phyloP scores from a whole-genome alignment of 1,140 invertebrate species.

The Archivesica marissinica region DNA sequence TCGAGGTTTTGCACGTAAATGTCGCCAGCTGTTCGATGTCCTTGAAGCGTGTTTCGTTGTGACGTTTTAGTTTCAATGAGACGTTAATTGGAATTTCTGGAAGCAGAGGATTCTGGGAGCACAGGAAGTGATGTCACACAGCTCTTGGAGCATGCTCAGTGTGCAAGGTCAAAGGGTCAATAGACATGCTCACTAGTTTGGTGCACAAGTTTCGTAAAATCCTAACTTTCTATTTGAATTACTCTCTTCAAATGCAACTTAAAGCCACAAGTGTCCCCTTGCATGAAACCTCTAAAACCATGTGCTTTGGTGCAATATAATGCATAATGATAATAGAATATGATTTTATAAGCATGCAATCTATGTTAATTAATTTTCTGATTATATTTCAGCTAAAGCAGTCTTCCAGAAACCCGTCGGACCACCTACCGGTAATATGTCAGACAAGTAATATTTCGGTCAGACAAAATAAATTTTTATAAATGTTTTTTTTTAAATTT shows the following conservation, averaged over 20 bases:
- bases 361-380: neutral
- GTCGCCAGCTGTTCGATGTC: slow-evolving; percentile 86
- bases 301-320: no score
- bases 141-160: slow-evolving; percentile 21
- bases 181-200: slow-evolving; percentile 35
- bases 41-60: slow-evolving; percentile 11
- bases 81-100: slow-evolving; percentile 77
- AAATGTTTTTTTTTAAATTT: no score
- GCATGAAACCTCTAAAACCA: no score
- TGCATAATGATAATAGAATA: no score
- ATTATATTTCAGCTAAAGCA: neutral
- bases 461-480: no score
- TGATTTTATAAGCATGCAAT: slow-evolving; percentile 2
- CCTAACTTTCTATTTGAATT: no score
- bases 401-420: no score
- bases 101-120: slow-evolving; percentile 68
- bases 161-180: slow-evolving; percentile 11
- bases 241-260: no score
- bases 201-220: no score
- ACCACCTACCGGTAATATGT: no score
- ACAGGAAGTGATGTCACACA: slow-evolving; percentile 55
- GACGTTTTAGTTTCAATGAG: slow-evolving; percentile 72
- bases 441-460: no score
- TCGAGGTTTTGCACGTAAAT: slow-evolving; percentile 96
- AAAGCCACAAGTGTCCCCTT: no score